phyloP scores from a whole-genome alignment of 2,888 invertebrate genomes.

The Periphyllus acericola region DNA sequence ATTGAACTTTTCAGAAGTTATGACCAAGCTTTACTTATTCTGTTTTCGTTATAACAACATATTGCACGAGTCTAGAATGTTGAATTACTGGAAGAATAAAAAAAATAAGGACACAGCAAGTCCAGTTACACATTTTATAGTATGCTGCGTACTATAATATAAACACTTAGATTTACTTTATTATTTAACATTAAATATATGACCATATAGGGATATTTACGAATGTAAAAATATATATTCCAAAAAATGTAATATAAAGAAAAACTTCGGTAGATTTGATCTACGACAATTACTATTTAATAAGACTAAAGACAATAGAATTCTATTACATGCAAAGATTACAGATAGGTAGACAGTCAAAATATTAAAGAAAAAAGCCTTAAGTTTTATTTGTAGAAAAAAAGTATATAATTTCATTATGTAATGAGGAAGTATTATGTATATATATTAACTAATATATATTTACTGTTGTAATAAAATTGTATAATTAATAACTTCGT shows the following conservation, averaged over 20 bases:
- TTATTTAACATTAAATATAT: neutral
- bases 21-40: neutral
- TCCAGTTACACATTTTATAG: constrained; percentile 7
- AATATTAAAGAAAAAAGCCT: no score
- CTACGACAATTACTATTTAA: neutral
- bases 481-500: no score
- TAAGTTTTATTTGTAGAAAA: no score
- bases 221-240: neutral
- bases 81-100: constrained; percentile 40
- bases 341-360: no score
- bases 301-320: neutral
- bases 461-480: no score
- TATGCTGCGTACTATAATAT: neutral
- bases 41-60: constrained; percentile 30
- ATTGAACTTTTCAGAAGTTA: constrained; percentile 28
- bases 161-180: constrained; percentile 37
- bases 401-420: no score
- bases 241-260: neutral
- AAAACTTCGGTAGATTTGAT: neutral
- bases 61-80: constrained; percentile 1
- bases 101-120: constrained; percentile 13
- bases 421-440: no score
- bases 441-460: no score
- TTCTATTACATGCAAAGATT: no score
- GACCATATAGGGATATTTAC: no score